These are phyloP conservation scores for Nesometra sesokonis DNA, from an alignment of 35 echinoderm and acorn worm species.

Conservation along the genomic window DNA sequence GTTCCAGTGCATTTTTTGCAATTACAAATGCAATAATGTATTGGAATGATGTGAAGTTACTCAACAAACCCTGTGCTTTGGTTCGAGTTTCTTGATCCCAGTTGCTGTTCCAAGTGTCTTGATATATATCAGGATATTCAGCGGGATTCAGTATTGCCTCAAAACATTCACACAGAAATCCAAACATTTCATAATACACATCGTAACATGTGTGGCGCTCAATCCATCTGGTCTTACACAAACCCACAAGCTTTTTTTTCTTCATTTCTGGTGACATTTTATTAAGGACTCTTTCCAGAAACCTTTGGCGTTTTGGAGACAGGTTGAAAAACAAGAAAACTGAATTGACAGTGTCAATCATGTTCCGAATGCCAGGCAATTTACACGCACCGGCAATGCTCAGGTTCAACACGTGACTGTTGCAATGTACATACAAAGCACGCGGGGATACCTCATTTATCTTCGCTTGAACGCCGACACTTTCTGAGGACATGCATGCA, in stretches of 20 bases:
- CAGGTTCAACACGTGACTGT: too few relatives aligned
- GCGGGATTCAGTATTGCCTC: conserved; percentile 12
- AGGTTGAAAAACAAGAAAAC: conserved; percentile 17
- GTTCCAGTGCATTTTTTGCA: background rate
- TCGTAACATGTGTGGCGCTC: conserved; percentile 34
- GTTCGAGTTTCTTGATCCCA: conserved; percentile 24
- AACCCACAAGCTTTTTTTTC: conserved; percentile 20
- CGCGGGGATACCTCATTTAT: too few relatives aligned
- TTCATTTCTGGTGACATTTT: background rate
- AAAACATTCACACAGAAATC: background rate
- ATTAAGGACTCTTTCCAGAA: conserved; percentile 21
- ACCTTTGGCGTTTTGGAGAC: conserved; percentile 29
- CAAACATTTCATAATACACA: conserved; percentile 1
- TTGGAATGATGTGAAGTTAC: background rate
- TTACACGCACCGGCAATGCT: background rate
- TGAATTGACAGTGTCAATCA: conserved; percentile 13
- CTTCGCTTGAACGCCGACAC: too few relatives aligned
- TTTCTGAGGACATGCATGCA: too few relatives aligned
- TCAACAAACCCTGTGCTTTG: background rate
- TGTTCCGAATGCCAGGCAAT: background rate
- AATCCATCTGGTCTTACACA: conserved; percentile 42
- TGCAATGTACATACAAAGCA: too few relatives aligned
- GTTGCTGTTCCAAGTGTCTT: background rate
- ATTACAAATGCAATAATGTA: conserved; percentile 4
- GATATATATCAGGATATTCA: conserved; percentile 2